Conservation (phyloP, 2,797 vertebrate species). For the Eleutherodactylus coqui region DNA sequence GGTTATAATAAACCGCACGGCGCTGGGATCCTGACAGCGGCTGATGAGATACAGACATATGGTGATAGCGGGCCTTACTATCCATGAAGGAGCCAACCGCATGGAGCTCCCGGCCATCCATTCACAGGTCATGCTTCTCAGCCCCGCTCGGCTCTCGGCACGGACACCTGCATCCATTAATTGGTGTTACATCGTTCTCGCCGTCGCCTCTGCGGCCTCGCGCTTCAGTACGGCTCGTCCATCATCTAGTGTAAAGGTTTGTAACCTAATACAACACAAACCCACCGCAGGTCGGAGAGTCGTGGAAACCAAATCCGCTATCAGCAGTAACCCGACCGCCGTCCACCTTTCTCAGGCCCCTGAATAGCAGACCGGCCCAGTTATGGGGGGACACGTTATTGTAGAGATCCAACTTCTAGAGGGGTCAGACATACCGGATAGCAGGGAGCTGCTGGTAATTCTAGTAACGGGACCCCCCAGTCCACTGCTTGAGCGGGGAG, state of each 20-base stretch:
- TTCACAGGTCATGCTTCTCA: slow-evolving; percentile 38
- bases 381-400: not conserved
- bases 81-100: not conserved
- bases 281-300: not conserved
- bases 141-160: slow-evolving; percentile 9
- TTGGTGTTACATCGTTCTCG: slow-evolving; percentile 41
- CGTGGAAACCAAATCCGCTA: not conserved
- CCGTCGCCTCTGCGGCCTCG: not conserved
- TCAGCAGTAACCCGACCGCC: not conserved
- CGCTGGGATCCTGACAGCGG: not conserved
- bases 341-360: not conserved
- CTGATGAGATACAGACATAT: slow-evolving; percentile 45
- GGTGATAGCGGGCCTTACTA: slow-evolving; percentile 29
- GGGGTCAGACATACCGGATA: too few species aligned
- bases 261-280: slow-evolving; percentile 41
- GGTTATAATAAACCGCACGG: slow-evolving; percentile 29
- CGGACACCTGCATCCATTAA: slow-evolving; percentile 28
- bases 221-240: slow-evolving; percentile 21
- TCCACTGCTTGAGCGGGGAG: too few species aligned
- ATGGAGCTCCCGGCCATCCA: not conserved
- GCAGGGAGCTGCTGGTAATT: too few species aligned
- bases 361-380: not conserved
- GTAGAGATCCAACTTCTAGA: too few species aligned
- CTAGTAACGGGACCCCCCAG: too few species aligned
- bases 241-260: not conserved